These are phyloP conservation scores for Nibea coibor DNA, from an alignment of 2,113 vertebrate genomes.

Conservation along the genomic window DNA sequence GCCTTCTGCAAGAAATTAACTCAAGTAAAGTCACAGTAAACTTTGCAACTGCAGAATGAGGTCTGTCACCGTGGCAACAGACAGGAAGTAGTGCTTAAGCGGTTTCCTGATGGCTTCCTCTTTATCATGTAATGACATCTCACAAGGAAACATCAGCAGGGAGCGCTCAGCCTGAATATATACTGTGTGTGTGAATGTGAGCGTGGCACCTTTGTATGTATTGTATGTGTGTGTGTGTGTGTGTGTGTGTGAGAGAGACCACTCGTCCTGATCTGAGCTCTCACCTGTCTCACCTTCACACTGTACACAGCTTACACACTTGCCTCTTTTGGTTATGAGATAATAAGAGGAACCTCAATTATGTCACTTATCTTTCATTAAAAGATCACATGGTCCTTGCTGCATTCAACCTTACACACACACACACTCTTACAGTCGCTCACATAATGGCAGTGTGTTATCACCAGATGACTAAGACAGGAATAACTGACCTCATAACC, in stretches of 20 bases:
- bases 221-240: not conserved
- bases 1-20: conserved; percentile 58
- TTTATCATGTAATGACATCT: conserved; percentile 87
- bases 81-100: conserved; percentile 86
- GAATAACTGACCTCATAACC: conserved; percentile 64
- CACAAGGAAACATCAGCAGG: conserved; percentile 72
- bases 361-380: conserved; percentile 71
- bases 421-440: conserved; percentile 25
- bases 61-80: conserved; percentile 81
- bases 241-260: too few species aligned
- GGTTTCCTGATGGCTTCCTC: conserved; percentile 86
- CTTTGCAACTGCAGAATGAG: conserved; percentile 74
- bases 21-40: conserved; percentile 33
- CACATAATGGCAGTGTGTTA: conserved; percentile 64
- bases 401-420: conserved; percentile 5
- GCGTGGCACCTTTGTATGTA: not conserved
- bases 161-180: conserved; percentile 46
- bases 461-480: conserved; percentile 68
- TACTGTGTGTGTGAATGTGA: conserved; percentile 3
- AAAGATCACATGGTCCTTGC: conserved; percentile 52
- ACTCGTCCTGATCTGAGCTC: not conserved
- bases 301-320: conserved; percentile 52
- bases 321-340: conserved; percentile 64
- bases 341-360: conserved; percentile 54
- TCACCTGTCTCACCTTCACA: conserved; percentile 22